Evolutionary conservation across 2,113 vertebrate species (phyloP), one percentile per base, ranked within the genome.

Genomic region (Isurus oxyrinchus): DNA sequence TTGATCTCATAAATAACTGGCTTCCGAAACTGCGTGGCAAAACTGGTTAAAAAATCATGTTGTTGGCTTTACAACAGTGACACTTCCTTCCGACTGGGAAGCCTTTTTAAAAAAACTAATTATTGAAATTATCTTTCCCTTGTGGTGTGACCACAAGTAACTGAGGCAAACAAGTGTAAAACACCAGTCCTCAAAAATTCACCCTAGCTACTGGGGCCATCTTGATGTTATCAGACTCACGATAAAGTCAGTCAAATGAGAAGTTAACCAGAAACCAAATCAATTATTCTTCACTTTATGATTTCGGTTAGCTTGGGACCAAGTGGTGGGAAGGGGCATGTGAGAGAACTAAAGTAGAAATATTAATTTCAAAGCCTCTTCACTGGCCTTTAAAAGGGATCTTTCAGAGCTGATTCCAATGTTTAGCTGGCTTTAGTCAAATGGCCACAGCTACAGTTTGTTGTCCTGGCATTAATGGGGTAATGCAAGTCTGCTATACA

Each of bases 71-170:
- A 95, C 44, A 72, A 66, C 93, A 53, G 25, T 95, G 66, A 72
- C 66, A 95, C 53, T 90, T 90, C 87, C 53, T 95, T 69, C 44
- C 40, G 66, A 95, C 44, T 67, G 40, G 49, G 25, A 72, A 95
- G 44, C 40, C 7, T 10, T 53, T 94, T 69, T 4, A 44, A 44
- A 61, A 90, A 66, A 66, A 25, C n/a, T 23, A 44, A 44, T 67
- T 53, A 72, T 69, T 53, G 7, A 69, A 40, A 95, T 14, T 49
- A 44, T 53, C 66, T 95, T 67, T 53, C 94, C 66, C n/a, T 95
- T 95, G 66, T 69, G 66, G 63, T 95, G 25, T 95, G 66, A 95
- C 66, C 66, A 67, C 94, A 95, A 67, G 94, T 69, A 95, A 95
- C 69, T 72, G 94, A 95, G 44, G 67, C 61, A 67, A 44, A 69